A percentile compares a stretch with the other conserved stretches of the same genome.
Conservation (phyloP, 2,888 invertebrate species). For the Pegoplata infirma region DNA sequence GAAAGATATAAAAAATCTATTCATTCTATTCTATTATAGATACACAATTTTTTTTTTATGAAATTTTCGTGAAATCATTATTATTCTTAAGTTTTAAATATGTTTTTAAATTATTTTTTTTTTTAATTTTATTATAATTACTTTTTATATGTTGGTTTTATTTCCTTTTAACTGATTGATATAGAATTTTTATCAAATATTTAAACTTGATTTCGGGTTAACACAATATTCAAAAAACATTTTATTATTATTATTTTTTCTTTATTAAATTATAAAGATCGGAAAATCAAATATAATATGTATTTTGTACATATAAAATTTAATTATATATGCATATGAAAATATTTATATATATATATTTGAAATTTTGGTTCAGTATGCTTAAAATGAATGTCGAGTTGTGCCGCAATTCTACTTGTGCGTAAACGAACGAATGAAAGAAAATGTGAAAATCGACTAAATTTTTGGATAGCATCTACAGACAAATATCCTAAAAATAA, state of each 20-base stretch:
- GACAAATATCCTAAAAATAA: constrained; percentile 71
- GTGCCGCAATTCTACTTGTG: constrained; percentile 63
- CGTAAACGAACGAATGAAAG: constrained; percentile 66
- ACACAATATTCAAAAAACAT: constrained; percentile 5
- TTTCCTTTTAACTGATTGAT: background rate
- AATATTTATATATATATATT: constrained; percentile 18
- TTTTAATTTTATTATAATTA: constrained; percentile 2
- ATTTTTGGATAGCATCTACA: constrained; percentile 62
- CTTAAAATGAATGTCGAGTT: constrained; percentile 45
- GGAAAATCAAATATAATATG: background rate
- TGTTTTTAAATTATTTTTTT: constrained; percentile 28
- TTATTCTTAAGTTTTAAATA: background rate
- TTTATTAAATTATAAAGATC: background rate
- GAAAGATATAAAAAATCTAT: constrained; percentile 40
- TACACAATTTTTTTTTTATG: constrained; percentile 49
- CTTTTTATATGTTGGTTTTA: background rate
- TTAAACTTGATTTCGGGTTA: background rate
- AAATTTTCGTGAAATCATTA: constrained; percentile 46
- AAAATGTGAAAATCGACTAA: constrained; percentile 69
- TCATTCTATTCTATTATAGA: constrained; percentile 55
- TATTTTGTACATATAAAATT: background rate
- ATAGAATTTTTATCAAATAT: background rate
- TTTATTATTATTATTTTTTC: no score
- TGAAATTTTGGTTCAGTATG: constrained; percentile 32
- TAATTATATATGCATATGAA: background rate